Evolutionary conservation across 2,888 invertebrate species (phyloP), one percentile per base, ranked within the genome.

Genomic region (Parnassius apollo): DNA sequence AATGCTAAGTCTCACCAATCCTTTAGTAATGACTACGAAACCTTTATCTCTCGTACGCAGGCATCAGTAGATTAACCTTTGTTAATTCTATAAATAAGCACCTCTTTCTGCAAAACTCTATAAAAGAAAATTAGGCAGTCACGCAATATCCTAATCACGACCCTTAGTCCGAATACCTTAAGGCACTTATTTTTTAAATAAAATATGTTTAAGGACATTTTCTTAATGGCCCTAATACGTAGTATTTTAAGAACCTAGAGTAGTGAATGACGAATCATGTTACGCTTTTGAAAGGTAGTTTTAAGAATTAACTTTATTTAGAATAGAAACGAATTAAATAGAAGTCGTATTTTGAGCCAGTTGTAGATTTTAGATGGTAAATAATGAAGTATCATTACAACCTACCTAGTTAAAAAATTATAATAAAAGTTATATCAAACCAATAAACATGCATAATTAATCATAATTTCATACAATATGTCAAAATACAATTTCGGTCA

Each of bases 141-240:
- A 61, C 55, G 61, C 61, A 50, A 61, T 54, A 35, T 44, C 4
- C 13, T 25, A 61, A 61, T 61, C 54, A 61, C n/a, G 25, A 55
- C 10, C 13, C 49, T 22, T 35, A 12, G 4, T 10, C 48, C 0
- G 22, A 58, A 51, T 45, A 18, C 1, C 42, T 44, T 11, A 0
- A 35, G 35, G 35, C 35, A 25, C 46, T 46, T 25, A 46, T n/a
- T 12, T 46, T 45, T 9, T 46, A 4, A n/a, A 46, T 46, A 46
- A 46, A n/a, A n/a, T 11, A n/a, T 46, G 46, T n/a, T n/a, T 46
- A 46, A 46, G n/a, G 46, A 46, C n/a, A 35, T 35, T 35, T 35
- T 7, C 35, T 4, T 4, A 35, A 35, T 35, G 35, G 4, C 35
- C 35, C 7, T 35, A 35, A 35, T 35, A 7, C 35, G 35, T 35